phyloP scores from a whole-genome alignment of 2,888 invertebrate species.

The Tolmerus cingulatus region DNA sequence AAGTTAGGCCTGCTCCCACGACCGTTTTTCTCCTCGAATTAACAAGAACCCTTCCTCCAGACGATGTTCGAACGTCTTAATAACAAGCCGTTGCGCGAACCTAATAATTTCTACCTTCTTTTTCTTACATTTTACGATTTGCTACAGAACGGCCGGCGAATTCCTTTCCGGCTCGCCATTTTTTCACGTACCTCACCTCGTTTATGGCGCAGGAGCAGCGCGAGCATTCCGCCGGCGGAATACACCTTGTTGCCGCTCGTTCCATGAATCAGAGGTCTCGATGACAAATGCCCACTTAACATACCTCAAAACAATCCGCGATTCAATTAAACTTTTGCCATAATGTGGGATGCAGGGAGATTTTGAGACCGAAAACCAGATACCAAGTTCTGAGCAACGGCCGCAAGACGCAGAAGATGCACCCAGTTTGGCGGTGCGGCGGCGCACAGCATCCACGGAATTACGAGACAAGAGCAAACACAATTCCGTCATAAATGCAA shows the following conservation, averaged over 20 bases:
- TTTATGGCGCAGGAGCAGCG: background rate
- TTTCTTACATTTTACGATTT: background rate
- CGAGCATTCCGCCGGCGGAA: background rate
- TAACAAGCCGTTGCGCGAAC: background rate
- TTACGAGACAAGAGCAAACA: slow-evolving; percentile 41
- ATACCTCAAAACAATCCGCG: slow-evolving; percentile 39
- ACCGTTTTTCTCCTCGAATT: background rate
- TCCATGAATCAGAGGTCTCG: slow-evolving; percentile 22
- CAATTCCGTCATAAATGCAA: slow-evolving; percentile 41
- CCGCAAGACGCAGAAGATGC: background rate
- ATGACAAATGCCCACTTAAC: slow-evolving; percentile 38
- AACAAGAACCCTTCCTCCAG: background rate
- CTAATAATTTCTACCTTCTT: background rate
- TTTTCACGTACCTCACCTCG: slow-evolving; percentile 31
- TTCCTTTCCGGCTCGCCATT: background rate
- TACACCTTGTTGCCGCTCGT: slow-evolving; percentile 1
- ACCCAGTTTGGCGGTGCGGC: background rate
- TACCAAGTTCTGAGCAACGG: background rate
- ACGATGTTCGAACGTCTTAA: background rate
- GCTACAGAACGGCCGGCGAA: background rate
- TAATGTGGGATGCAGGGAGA: slow-evolving; percentile 12
- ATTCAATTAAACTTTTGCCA: slow-evolving; percentile 39
- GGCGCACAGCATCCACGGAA: background rate
- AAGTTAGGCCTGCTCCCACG: background rate
- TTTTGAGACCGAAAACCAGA: background rate